Evolutionary conservation across 2,888 invertebrate genomes (phyloP).

Genomic region (Ornithoptera priamus): DNA sequence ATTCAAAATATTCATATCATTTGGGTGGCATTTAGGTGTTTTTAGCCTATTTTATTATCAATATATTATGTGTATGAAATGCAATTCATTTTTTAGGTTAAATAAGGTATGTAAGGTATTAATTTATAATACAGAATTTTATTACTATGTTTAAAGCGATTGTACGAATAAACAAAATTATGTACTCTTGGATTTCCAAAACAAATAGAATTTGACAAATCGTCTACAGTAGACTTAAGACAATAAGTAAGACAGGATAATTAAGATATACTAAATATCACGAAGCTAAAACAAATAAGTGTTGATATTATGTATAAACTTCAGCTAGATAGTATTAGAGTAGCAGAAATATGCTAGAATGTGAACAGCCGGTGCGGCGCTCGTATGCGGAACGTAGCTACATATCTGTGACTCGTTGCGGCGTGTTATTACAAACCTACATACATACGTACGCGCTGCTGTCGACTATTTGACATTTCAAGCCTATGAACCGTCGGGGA

Average conservation of each 20-base stretch:
- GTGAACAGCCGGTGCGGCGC: constrained; percentile 67
- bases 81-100: too few relatives aligned
- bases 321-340: constrained; percentile 47
- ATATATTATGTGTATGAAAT: too few relatives aligned
- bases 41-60: too few relatives aligned
- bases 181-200: too few relatives aligned
- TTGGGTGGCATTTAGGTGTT: too few relatives aligned
- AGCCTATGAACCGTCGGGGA: constrained; percentile 71
- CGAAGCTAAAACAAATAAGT: constrained; percentile 8
- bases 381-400: constrained; percentile 66
- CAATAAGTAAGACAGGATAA: not conserved
- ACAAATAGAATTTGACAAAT: too few relatives aligned
- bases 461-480: constrained; percentile 77
- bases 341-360: constrained; percentile 74
- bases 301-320: constrained; percentile 24
- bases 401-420: constrained; percentile 75
- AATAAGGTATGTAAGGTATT: too few relatives aligned
- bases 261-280: constrained; percentile 8
- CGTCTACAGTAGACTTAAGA: not conserved
- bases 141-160: too few relatives aligned
- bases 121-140: too few relatives aligned
- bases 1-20: too few relatives aligned
- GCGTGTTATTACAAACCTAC: constrained; percentile 79
- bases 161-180: too few relatives aligned
- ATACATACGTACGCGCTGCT: constrained; percentile 63